Evolutionary conservation across 2,797 vertebrate species (phyloP), one percentile per base, ranked within the genome.

Genomic region (Harpagifer antarcticus): DNA sequence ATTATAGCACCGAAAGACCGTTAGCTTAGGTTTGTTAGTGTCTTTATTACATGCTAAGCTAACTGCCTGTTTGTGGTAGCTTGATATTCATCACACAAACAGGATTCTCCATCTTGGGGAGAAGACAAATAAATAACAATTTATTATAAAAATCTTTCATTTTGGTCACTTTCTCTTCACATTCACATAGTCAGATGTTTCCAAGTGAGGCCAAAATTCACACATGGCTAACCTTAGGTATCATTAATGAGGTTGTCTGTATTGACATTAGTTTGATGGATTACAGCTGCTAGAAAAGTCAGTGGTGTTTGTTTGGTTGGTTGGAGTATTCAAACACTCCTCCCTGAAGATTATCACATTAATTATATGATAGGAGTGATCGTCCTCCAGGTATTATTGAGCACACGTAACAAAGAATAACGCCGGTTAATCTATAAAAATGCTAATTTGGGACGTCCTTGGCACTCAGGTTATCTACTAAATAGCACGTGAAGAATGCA

Each of bases 331-430:
- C n/a, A 8, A 49, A 58, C 43, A 17, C 74, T 43, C 50, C 37
- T 62, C 8, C 0, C 5, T 13, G 3, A 19, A 27, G 33, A 69
- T 74, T 5, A 69, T 65, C 44, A 27, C 49, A 14, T 49, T 73
- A 54, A 57, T 42, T 23, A 19, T 23, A 15, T 16, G 11, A 44
- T 27, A 19, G 49, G 9, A 68, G 56, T 17, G 53, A 76, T 15
- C 67, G 47, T 79, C 14, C 62, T 72, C 17, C 19, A 58, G 61
- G 16, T 67, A 48, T 72, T 62, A 74, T 44, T 67, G 66, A 74
- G 48, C 44, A 43, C 13, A 50, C 4, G n/a, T 40, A 48, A 16
- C 27, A 68, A 61, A 59, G 20, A 63, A 57, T 65, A 58, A 40
- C 9, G 1, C 16, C 49, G 11, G 7, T 59, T 73, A 57, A 77